Base-by-base conservation (phyloP, 1,140 invertebrate genomes). In the Prorops nasuta region DNA sequence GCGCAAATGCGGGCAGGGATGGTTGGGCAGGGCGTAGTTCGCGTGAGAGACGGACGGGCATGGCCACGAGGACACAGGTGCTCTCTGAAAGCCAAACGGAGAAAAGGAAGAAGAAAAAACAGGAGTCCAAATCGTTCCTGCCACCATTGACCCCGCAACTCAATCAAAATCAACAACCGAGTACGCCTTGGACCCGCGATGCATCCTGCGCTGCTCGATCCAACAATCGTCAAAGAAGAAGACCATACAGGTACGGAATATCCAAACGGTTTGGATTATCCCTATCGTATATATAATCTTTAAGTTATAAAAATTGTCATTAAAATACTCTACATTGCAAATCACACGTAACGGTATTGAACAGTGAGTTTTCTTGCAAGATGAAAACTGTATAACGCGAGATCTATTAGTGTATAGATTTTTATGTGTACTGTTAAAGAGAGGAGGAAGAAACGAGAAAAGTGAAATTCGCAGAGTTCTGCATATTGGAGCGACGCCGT, bases 401-500 rank as follows among this genome's bases (percentile, higher is more conserved):
- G n/a, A n/a, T n/a, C n/a, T n/a, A n/a, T n/a, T n/a, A n/a, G n/a
- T n/a, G n/a, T n/a, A n/a, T n/a, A n/a, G n/a, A n/a, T n/a, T n/a
- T n/a, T n/a, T n/a, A n/a, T n/a, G n/a, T n/a, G n/a, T n/a, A n/a
- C n/a, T n/a, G n/a, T n/a, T n/a, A n/a, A n/a, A n/a, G n/a, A n/a
- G n/a, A n/a, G n/a, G n/a, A n/a, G n/a, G n/a, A n/a, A n/a, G n/a
- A n/a, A n/a, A n/a, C n/a, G n/a, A n/a, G n/a, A n/a, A n/a, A n/a
- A n/a, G n/a, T n/a, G n/a, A n/a, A n/a, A n/a, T n/a, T n/a, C n/a
- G n/a, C 42, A 78, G 76, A 59, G 72, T 78, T 3, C 58, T 78
- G 9, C 66, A 69, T 18, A 72, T 78, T 22, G 79, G 82, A n/a
- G 82, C 83, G 37, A 90, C 90, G 42, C 84, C 86, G 43, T 82